Evolutionary conservation across 1,140 invertebrate genomes (phyloP).

Genomic region (Aphis gossypii): DNA sequence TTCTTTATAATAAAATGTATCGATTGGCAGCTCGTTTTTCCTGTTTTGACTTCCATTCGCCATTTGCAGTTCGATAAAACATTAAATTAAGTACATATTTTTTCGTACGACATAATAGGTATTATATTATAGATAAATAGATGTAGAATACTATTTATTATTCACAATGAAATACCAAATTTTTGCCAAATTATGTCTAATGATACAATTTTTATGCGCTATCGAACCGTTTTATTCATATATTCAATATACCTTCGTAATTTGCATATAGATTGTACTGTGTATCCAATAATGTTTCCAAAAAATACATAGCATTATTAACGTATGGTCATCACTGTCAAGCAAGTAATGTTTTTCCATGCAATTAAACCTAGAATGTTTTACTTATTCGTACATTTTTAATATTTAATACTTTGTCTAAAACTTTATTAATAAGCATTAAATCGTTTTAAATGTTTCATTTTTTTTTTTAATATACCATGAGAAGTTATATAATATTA

Average conservation of each 20-base stretch:
- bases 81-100: neutral
- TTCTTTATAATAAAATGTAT: neutral
- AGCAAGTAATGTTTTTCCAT: neutral
- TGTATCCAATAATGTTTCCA: neutral
- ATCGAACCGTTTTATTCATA: constrained; percentile 7
- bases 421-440: neutral
- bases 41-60: neutral
- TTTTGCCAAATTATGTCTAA: neutral
- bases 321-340: neutral
- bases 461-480: neutral
- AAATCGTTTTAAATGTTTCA: neutral
- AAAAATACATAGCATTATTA: neutral
- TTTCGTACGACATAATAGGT: neutral
- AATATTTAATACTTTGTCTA: neutral
- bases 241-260: neutral
- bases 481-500: neutral
- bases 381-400: neutral
- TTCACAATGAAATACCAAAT: neutral
- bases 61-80: neutral
- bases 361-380: neutral
- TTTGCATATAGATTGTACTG: neutral
- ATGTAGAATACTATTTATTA: neutral
- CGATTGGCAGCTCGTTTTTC: neutral
- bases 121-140: neutral
- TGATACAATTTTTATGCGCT: neutral